Evolutionary conservation across 2,888 invertebrate species (phyloP).

Genomic region (Drosophila flavopinicola): DNA sequence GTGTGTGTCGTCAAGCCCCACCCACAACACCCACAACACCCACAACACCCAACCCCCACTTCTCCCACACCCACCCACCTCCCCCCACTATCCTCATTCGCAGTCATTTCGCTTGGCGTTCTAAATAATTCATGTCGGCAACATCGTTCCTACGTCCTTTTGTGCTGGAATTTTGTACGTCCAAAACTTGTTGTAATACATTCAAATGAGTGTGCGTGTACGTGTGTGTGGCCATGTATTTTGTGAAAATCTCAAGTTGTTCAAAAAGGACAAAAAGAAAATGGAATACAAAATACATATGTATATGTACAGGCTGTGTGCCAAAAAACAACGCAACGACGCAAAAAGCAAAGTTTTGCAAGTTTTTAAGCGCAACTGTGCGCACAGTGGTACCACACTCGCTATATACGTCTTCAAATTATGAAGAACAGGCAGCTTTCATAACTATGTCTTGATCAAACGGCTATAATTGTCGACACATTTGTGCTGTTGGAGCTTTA

Average conservation of each 20-base stretch:
- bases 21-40: background rate
- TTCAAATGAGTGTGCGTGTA: conserved; percentile 63
- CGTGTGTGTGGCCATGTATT: conserved; percentile 27
- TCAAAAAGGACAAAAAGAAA: conserved; percentile 25
- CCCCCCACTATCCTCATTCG: background rate
- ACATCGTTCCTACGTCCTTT: conserved; percentile 62
- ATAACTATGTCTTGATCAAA: too few relatives aligned
- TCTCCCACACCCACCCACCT: background rate
- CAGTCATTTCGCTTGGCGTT: conserved; percentile 51
- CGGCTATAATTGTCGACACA: too few relatives aligned
- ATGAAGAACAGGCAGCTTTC: background rate
- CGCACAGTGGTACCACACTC: conserved; percentile 41
- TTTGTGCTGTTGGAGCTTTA: too few relatives aligned
- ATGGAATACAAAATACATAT: conserved; percentile 2
- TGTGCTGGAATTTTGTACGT: conserved; percentile 60
- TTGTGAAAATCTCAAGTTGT: conserved; percentile 67
- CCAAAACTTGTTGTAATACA: conserved; percentile 74
- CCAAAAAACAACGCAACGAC: conserved; percentile 29
- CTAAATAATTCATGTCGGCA: conserved; percentile 77
- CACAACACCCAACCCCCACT: background rate
- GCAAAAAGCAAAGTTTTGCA: conserved; percentile 30
- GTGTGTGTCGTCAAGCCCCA: background rate
- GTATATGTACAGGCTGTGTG: background rate
- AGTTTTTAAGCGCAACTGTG: conserved; percentile 38
- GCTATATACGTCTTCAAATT: background rate